These are phyloP conservation scores for Nipponacmea schrenckii DNA, from an alignment of 2,888 invertebrate species.

Conservation along the genomic window DNA sequence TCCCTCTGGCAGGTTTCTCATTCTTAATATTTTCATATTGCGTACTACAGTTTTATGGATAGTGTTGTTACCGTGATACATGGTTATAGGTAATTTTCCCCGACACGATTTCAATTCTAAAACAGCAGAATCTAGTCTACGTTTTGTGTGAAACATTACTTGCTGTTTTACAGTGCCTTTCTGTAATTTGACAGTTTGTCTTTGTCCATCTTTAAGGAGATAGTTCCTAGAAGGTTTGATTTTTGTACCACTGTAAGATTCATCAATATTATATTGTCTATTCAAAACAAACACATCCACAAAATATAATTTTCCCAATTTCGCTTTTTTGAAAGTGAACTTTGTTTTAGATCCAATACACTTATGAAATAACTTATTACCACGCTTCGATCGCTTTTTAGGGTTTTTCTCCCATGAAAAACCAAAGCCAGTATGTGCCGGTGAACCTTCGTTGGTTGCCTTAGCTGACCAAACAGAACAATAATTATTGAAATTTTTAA, in stretches of 20 bases:
- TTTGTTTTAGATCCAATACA: constrained; percentile 71
- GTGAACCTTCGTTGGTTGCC: constrained; percentile 70
- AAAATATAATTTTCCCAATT: constrained; percentile 70
- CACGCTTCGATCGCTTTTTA: constrained; percentile 44
- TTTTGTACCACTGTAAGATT: constrained; percentile 69
- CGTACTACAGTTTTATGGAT: constrained; percentile 39
- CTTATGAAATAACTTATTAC: constrained; percentile 63
- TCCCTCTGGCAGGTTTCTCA: constrained; percentile 44
- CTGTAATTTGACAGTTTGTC: constrained; percentile 35
- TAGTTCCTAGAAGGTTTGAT: constrained; percentile 44
- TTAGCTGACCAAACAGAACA: constrained; percentile 68
- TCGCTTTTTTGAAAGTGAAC: constrained; percentile 70
- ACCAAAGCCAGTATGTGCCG: constrained; percentile 65
- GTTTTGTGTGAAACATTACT: constrained; percentile 29
- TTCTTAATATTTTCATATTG: constrained; percentile 38
- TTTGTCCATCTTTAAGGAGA: constrained; percentile 47
- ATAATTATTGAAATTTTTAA: constrained; percentile 69
- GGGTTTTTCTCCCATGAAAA: constrained; percentile 55
- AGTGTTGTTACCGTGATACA: constrained; percentile 31
- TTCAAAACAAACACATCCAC: constrained; percentile 73
- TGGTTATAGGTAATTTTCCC: constrained; percentile 42
- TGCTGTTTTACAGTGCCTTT: constrained; percentile 17
- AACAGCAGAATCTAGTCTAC: constrained; percentile 25
- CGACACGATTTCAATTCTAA: constrained; percentile 41
- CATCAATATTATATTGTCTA: constrained; percentile 70